Percentiles rank a stretch among this genome's conserved stretches.
These are phyloP conservation scores for Trachelus tabidus DNA, from an alignment of 2,888 invertebrate species.

Conservation along the genomic window DNA sequence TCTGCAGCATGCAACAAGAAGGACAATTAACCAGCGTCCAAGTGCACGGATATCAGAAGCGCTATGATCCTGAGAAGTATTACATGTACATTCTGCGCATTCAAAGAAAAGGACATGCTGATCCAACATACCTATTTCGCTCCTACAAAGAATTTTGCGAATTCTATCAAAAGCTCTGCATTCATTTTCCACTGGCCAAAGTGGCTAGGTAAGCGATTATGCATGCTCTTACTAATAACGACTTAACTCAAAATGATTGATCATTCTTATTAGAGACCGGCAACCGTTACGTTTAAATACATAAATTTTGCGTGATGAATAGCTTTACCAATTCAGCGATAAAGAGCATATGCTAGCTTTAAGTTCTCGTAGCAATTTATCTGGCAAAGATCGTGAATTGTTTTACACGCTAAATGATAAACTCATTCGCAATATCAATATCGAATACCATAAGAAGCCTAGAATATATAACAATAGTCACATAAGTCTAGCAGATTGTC, in stretches of 20 bases:
- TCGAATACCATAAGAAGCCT: background rate
- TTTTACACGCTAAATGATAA: background rate
- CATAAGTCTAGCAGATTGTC: background rate
- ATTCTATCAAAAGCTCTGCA: constrained; percentile 92
- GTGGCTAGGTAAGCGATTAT: constrained; percentile 80
- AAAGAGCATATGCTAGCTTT: background rate
- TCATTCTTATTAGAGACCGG: background rate
- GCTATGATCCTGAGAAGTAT: constrained; percentile 97
- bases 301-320: background rate
- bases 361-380: background rate
- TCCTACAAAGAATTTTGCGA: constrained; percentile 98
- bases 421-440: background rate
- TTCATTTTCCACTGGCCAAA: constrained; percentile 91
- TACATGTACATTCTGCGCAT: constrained; percentile 93
- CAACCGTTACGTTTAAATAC: background rate
- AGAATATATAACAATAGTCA: background rate
- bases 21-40: constrained; percentile 87
- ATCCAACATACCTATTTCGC: constrained; percentile 89
- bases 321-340: background rate
- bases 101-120: constrained; percentile 85
- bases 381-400: background rate
- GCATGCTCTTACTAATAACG: background rate
- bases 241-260: background rate
- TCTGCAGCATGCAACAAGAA: constrained; percentile 84
- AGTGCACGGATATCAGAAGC: constrained; percentile 91